These are phyloP conservation scores for Chaenocephalus aceratus DNA, from an alignment of 2,113 vertebrate genomes.

Conservation along the genomic window DNA sequence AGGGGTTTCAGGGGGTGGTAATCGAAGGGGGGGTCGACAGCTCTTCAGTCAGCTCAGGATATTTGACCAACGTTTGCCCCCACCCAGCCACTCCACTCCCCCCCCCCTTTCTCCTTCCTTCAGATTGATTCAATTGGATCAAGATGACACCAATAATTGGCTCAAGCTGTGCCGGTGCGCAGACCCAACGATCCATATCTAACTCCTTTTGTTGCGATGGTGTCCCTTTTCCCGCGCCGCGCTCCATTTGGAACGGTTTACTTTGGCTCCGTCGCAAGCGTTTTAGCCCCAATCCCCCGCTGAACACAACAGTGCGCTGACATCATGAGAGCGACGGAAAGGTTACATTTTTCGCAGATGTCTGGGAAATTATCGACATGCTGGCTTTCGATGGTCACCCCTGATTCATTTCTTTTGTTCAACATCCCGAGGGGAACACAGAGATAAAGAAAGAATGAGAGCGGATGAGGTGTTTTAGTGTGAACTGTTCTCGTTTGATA, in stretches of 20 bases:
- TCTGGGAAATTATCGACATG: conserved; percentile 76
- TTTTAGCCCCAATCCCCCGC: conserved; percentile 93
- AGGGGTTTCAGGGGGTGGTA: conserved; percentile 13
- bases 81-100: conserved; percentile 77
- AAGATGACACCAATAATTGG: conserved; percentile 99
- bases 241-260: conserved; percentile 98
- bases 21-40: conserved; percentile 36
- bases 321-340: conserved; percentile 90
- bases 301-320: conserved; percentile 93
- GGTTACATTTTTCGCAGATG: conserved; percentile 85
- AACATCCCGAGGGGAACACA: conserved; percentile 16
- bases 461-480: conserved; percentile 67
- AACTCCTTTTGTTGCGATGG: conserved; percentile 87
- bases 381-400: conserved; percentile 64
- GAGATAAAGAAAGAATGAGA: conserved; percentile 2
- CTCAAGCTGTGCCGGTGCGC: conserved; percentile 95
- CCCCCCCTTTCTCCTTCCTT: conserved; percentile 83
- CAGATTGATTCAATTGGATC: conserved; percentile 99
- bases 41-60: conserved; percentile 87
- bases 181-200: conserved; percentile 99
- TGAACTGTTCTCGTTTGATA: conserved; percentile 69
- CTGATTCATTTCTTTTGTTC: conserved; percentile 64
- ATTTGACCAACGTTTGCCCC: conserved; percentile 96
- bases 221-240: conserved; percentile 93
- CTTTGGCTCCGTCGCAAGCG: conserved; percentile 96